phyloP scores from a whole-genome alignment of 2,797 vertebrate genomes.

The Sebastes minor region DNA sequence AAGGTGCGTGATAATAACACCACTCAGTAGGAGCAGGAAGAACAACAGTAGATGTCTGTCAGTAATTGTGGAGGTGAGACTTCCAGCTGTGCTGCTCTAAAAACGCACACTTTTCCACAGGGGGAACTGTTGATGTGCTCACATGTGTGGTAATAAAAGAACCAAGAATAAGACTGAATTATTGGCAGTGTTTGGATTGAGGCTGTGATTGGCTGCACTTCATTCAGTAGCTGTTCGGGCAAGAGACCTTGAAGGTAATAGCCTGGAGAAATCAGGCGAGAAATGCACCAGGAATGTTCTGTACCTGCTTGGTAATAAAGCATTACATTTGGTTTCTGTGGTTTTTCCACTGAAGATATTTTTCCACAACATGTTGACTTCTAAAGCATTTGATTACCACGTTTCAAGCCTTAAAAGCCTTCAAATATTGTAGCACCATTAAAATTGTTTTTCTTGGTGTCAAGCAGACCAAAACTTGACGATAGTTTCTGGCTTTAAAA shows the following conservation, averaged over 20 bases:
- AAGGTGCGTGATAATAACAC: slow-evolving; percentile 17
- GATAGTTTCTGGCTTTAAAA: neutral
- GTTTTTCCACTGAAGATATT: neutral
- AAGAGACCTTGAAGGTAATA: slow-evolving; percentile 23
- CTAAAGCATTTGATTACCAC: neutral
- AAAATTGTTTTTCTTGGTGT: neutral
- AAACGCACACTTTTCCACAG: slow-evolving; percentile 23
- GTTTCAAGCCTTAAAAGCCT: neutral
- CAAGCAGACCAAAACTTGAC: neutral
- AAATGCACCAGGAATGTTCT: slow-evolving; percentile 12
- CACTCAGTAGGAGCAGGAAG: neutral
- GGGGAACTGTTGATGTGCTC: slow-evolving; percentile 19
- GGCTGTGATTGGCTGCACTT: slow-evolving; percentile 28
- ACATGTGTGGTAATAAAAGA: slow-evolving; percentile 3
- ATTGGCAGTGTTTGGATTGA: slow-evolving; percentile 26
- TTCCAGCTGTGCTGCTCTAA: slow-evolving; percentile 36
- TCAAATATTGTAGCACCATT: neutral
- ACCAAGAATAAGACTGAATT: slow-evolving; percentile 5
- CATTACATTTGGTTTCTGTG: neutral
- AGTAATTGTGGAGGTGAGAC: slow-evolving; percentile 44
- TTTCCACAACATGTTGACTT: neutral
- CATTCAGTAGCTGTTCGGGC: slow-evolving; percentile 21
- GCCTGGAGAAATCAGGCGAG: slow-evolving; percentile 5
- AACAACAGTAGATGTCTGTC: slow-evolving; percentile 24
- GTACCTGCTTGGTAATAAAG: neutral